Evolutionary conservation across 2,113 vertebrate species (phyloP).

Genomic region (Scortum barcoo): DNA sequence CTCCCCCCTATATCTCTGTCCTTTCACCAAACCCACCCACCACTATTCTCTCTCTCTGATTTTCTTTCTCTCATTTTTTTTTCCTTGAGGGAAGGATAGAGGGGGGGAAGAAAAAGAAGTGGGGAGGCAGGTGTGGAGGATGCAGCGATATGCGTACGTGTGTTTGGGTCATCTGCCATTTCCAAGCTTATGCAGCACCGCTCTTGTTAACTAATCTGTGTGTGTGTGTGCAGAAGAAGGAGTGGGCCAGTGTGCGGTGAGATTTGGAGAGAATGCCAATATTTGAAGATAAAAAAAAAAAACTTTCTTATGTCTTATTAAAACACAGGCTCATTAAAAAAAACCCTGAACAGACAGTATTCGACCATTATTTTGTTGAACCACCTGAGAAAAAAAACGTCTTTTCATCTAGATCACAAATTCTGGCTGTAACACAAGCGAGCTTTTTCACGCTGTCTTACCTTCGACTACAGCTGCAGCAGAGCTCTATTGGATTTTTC

Average conservation of each 20-base stretch:
- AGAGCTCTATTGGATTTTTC: constrained; percentile 54
- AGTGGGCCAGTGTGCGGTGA: background rate
- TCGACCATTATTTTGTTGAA: constrained; percentile 33
- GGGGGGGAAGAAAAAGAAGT: constrained; percentile 35
- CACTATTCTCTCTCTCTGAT: constrained; percentile 20
- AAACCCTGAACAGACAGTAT: background rate
- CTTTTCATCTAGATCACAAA: constrained; percentile 25
- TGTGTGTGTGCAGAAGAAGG: constrained; percentile 6
- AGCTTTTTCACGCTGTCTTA: constrained; percentile 53
- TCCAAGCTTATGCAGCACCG: constrained; percentile 61
- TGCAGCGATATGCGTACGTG: constrained; percentile 33
- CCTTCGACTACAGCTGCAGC: constrained; percentile 35
- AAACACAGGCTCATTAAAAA: constrained; percentile 42
- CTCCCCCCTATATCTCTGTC: constrained; percentile 21
- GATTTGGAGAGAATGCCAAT: constrained; percentile 42
- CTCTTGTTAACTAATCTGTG: constrained; percentile 56
- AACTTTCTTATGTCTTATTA: constrained; percentile 11
- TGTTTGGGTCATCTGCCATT: constrained; percentile 73
- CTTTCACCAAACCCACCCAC: constrained; percentile 52
- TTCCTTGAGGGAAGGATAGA: constrained; percentile 72
- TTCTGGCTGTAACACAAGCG: constrained; percentile 3
- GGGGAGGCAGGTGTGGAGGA: constrained; percentile 52
- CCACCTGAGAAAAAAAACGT: constrained; percentile 26
- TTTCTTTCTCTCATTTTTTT: constrained; percentile 50
- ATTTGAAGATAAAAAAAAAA: constrained; percentile 16